Conservation (phyloP, 35 echinoderm and acorn worm genomes). For the Heliocidaris tuberculata region DNA sequence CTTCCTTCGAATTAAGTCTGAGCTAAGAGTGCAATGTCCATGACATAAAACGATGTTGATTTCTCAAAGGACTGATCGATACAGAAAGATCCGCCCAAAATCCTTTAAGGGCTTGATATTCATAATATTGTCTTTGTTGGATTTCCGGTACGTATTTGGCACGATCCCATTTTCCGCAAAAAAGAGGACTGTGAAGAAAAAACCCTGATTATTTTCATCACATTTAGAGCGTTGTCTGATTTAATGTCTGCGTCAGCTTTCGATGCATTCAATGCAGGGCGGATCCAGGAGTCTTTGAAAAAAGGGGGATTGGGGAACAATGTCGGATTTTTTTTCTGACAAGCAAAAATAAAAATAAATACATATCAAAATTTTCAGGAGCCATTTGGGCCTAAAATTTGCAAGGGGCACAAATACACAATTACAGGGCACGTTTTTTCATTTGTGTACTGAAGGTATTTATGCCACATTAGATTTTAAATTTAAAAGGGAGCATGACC, state of each 20-base stretch:
- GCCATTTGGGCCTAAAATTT: too few species aligned
- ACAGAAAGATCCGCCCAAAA: neutral
- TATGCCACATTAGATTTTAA: too few species aligned
- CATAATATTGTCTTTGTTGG: neutral
- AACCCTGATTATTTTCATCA: neutral
- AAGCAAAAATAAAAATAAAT: too few species aligned
- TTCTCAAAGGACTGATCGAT: constrained; percentile 1
- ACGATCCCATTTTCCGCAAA: neutral
- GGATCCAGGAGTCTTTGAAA: too few species aligned
- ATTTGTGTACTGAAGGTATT: too few species aligned
- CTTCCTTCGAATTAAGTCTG: neutral
- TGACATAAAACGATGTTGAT: neutral
- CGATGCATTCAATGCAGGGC: neutral
- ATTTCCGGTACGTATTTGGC: constrained; percentile 7
- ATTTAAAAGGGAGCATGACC: too few species aligned
- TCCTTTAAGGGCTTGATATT: neutral
- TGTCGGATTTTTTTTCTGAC: too few species aligned
- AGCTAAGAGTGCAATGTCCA: neutral
- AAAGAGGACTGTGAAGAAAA: neutral
- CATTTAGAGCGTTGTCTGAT: neutral
- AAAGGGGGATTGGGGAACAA: too few species aligned
- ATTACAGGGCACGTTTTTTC: too few species aligned
- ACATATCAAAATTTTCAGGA: too few species aligned
- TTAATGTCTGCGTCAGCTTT: neutral
- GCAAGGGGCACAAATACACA: too few species aligned